phyloP scores from a whole-genome alignment of 64 coral and sea anemone species.

The Dendronephthya gigantea region DNA sequence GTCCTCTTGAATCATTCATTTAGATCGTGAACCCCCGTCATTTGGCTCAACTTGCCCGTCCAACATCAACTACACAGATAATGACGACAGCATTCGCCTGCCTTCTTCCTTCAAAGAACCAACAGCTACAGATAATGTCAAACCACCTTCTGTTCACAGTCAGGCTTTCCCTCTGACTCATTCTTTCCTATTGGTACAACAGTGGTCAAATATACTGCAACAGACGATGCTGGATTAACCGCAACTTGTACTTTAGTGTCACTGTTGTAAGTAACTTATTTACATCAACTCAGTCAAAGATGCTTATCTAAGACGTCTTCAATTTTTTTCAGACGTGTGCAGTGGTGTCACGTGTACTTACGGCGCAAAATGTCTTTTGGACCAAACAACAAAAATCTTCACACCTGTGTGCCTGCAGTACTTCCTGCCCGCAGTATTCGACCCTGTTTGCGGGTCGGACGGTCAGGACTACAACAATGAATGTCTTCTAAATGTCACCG shows the following conservation, averaged over 20 bases:
- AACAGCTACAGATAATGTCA: background rate
- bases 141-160: background rate
- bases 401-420: background rate
- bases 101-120: background rate
- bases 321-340: constrained; percentile 4
- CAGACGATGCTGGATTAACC: background rate
- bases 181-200: background rate
- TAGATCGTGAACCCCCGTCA: background rate
- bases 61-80: background rate
- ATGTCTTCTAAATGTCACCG: background rate
- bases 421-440: background rate
- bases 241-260: background rate
- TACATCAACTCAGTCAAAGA: background rate
- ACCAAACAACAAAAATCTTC: background rate
- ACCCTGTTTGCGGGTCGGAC: background rate
- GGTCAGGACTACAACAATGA: background rate
- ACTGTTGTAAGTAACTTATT: background rate
- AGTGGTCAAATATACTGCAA: background rate
- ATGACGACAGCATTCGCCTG: background rate
- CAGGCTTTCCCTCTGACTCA: background rate
- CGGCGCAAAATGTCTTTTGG: background rate
- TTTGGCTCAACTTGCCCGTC: background rate
- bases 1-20: background rate
- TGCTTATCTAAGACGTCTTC: background rate
- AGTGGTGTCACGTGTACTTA: background rate